phyloP scores from a whole-genome alignment of 2,113 vertebrate species.

The Caranx melampygus region DNA sequence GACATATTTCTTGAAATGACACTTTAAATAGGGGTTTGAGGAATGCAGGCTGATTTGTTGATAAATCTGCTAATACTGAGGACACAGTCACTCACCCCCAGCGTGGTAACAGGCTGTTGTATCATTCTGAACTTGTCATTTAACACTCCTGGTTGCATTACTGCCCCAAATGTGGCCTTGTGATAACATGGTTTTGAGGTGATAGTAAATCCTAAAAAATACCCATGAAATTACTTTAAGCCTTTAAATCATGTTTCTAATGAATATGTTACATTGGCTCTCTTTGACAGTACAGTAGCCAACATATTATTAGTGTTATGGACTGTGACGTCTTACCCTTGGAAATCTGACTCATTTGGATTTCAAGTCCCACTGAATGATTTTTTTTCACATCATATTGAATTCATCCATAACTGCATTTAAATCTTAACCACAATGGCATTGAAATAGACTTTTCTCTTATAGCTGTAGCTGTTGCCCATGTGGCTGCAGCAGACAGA shows the following conservation, averaged over 20 bases:
- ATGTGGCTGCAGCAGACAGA: slow-evolving; percentile 36
- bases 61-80: slow-evolving; percentile 33
- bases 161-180: slow-evolving; percentile 23
- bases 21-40: slow-evolving; percentile 46
- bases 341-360: not conserved
- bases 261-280: not conserved
- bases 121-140: slow-evolving; percentile 31
- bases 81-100: not conserved
- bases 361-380: slow-evolving; percentile 6
- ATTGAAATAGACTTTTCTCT: slow-evolving; percentile 5
- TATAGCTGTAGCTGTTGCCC: not conserved
- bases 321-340: not conserved
- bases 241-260: not conserved
- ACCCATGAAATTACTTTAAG: slow-evolving; percentile 7
- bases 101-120: slow-evolving; percentile 4
- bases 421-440: not conserved
- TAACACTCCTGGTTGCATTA: slow-evolving; percentile 26
- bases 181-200: slow-evolving; percentile 6
- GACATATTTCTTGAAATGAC: slow-evolving; percentile 36
- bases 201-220: slow-evolving; percentile 30
- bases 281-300: not conserved
- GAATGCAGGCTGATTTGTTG: slow-evolving; percentile 26
- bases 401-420: not conserved
- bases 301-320: not conserved
- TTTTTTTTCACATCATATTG: not conserved